Percentiles rank a stretch among this genome's conserved stretches.
Evolutionary conservation across 2,797 vertebrate species (phyloP).

Genomic region (Sebastes minor): DNA sequence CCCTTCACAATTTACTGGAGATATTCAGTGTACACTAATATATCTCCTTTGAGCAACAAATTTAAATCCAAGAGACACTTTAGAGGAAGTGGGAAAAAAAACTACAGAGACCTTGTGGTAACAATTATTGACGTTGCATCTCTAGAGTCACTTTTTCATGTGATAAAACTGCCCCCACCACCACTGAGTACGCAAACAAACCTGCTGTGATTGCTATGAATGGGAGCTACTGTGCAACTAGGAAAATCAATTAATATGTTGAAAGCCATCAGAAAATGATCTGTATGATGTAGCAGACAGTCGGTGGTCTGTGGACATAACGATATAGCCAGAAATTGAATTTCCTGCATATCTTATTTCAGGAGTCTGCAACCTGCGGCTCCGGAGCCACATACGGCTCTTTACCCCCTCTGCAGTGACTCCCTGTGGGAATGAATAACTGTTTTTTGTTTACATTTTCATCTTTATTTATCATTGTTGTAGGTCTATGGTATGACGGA

Average conservation of each 20-base stretch:
- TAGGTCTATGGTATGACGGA: no score
- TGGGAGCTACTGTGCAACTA: not conserved
- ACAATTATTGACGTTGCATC: not conserved
- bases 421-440: no score
- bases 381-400: no score
- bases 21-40: not conserved
- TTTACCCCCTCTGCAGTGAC: no score
- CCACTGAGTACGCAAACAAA: not conserved
- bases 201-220: not conserved
- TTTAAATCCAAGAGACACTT: not conserved
- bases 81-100: not conserved
- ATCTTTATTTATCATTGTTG: no score
- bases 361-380: no score
- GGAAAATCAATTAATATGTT: not conserved
- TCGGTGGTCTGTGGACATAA: not conserved
- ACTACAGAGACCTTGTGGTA: not conserved
- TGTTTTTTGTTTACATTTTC: no score
- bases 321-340: not conserved
- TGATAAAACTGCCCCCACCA: no score
- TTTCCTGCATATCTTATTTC: not conserved
- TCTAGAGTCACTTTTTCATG: not conserved
- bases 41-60: not conserved
- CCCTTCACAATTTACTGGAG: not conserved
- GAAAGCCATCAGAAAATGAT: not conserved
- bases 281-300: not conserved